A percentile compares a stretch with the other conserved stretches of the same genome.
phyloP scores from a whole-genome alignment of 2,888 invertebrate species.

The Herminia tarsipennalis region DNA sequence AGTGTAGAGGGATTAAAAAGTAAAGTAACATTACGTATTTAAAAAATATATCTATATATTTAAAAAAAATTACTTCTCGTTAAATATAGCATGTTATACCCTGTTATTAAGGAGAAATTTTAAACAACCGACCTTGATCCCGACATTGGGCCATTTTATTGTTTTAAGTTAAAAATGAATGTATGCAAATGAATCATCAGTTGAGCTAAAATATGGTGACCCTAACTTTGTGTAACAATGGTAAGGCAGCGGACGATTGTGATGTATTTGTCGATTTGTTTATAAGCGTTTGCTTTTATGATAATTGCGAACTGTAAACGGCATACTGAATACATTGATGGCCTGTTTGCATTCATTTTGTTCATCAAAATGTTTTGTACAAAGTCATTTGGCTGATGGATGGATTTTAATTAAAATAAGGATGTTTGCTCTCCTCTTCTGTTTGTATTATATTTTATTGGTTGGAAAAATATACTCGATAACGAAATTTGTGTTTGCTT shows the following conservation, averaged over 20 bases:
- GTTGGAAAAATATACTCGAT: neutral
- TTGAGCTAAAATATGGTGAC: neutral
- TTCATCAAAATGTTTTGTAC: conserved; percentile 7
- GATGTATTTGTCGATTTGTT: conserved; percentile 36
- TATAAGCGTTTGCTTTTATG: conserved; percentile 34
- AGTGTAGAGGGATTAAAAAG: too few relatives aligned
- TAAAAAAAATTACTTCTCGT: too few relatives aligned
- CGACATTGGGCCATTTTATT: too few relatives aligned
- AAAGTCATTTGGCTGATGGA: conserved; percentile 7
- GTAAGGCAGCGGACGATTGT: conserved; percentile 7
- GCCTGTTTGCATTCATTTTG: conserved; percentile 9
- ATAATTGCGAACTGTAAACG: conserved; percentile 30
- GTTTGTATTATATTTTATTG: neutral
- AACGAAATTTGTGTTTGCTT: too few relatives aligned
- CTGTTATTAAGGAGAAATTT: too few relatives aligned
- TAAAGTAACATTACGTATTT: too few relatives aligned
- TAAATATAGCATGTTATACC: too few relatives aligned
- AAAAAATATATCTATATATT: too few relatives aligned
- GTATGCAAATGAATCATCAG: too few relatives aligned
- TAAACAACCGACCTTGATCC: too few relatives aligned
- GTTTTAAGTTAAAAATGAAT: too few relatives aligned
- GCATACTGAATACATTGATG: neutral
- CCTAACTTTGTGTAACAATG: conserved; percentile 1
- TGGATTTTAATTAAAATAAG: conserved; percentile 8
- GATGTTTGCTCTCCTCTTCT: conserved; percentile 1